These are phyloP conservation scores for Erythrocercus mccallii DNA, from an alignment of 2,113 vertebrate species.

Conservation along the genomic window DNA sequence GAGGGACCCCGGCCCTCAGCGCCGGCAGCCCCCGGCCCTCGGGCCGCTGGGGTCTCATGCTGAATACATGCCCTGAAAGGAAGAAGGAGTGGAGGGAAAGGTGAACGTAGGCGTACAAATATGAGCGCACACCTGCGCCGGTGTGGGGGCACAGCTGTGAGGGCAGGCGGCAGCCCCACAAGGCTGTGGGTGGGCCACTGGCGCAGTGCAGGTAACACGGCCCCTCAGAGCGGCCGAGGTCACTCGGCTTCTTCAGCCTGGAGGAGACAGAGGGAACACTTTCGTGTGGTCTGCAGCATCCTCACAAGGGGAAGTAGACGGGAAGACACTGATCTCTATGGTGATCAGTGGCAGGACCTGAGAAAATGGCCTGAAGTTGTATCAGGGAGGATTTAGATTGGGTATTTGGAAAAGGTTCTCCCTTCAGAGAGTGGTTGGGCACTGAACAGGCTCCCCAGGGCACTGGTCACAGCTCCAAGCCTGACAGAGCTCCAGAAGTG, in stretches of 20 bases:
- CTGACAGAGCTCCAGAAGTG: not conserved
- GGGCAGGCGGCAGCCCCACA: rapidly evolving
- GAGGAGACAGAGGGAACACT: not conserved
- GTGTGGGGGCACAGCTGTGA: not conserved
- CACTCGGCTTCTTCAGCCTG: not conserved
- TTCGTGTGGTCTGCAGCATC: not conserved
- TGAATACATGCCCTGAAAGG: too few relatives aligned
- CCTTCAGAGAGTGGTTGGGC: not conserved
- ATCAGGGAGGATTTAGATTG: not conserved
- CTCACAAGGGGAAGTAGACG: not conserved
- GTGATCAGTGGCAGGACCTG: not conserved
- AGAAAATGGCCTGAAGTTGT: not conserved
- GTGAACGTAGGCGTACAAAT: rapidly evolving
- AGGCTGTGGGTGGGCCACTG: rapidly evolving
- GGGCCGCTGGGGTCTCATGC: not conserved
- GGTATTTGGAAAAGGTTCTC: not conserved
- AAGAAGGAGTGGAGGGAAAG: not conserved
- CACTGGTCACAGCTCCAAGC: not conserved
- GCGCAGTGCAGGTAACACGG: rapidly evolving
- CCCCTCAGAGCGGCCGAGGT: not conserved
- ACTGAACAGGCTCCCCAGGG: not conserved
- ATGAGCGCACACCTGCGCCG: rapidly evolving
- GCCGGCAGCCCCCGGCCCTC: not conserved
- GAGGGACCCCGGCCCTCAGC: not conserved
- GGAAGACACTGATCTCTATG: not conserved